These are phyloP conservation scores for Thalpophila matura DNA, from an alignment of 2,888 invertebrate species.

Conservation along the genomic window DNA sequence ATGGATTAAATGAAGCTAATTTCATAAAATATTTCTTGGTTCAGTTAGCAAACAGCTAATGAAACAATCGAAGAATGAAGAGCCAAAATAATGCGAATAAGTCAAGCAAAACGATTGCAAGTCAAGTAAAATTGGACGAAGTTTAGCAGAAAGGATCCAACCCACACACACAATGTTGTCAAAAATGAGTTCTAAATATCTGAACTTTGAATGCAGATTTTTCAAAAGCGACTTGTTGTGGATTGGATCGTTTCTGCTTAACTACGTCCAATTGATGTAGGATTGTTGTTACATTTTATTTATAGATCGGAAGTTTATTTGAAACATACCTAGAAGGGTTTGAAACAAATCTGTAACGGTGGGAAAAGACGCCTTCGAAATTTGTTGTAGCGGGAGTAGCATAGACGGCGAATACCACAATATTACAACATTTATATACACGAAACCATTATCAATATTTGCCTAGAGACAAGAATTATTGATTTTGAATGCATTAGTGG, in stretches of 20 bases:
- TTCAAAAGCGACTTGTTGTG: no score
- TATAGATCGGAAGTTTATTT: slow-evolving; percentile 15
- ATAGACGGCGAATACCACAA: not conserved
- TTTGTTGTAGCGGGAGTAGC: not conserved
- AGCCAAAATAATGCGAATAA: not conserved
- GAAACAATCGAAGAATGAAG: not conserved
- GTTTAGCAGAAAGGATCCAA: no score
- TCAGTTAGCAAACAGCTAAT: slow-evolving; percentile 13
- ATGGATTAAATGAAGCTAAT: not conserved
- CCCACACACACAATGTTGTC: no score
- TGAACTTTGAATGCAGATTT: no score
- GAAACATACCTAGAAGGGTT: slow-evolving; percentile 13
- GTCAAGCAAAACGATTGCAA: not conserved
- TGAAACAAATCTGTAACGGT: slow-evolving; percentile 45
- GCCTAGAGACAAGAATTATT: not conserved
- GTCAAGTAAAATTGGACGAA: not conserved
- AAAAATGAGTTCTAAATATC: no score
- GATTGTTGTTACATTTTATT: slow-evolving; percentile 9
- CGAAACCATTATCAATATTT: not conserved
- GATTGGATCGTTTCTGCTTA: no score
- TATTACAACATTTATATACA: not conserved
- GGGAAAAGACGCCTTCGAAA: slow-evolving; percentile 31
- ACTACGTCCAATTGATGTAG: no score
- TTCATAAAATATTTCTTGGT: slow-evolving; percentile 15
- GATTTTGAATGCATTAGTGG: not conserved